Conservation (phyloP, 2,888 invertebrate genomes). For the Dromius quadrimaculatus region DNA sequence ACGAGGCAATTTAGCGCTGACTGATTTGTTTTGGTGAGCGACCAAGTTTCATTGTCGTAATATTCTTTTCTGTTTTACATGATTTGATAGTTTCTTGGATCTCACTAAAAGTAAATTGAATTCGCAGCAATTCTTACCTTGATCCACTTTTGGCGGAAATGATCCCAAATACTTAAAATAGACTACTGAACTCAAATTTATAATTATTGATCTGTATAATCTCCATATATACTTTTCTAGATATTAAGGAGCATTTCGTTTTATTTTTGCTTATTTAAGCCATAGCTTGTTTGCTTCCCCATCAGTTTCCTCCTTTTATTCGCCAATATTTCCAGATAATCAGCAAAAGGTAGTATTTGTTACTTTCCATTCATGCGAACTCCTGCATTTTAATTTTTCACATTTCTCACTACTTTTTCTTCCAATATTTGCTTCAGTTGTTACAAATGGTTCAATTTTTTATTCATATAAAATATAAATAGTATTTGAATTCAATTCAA, state of each 20-base stretch:
- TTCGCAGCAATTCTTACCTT: no score
- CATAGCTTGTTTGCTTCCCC: neutral
- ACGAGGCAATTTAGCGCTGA: constrained; percentile 1
- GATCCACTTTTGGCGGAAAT: no score
- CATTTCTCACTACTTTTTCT: neutral
- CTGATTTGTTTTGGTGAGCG: constrained; percentile 1
- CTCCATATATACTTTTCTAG: no score
- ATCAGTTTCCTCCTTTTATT: neutral
- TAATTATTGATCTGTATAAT: no score
- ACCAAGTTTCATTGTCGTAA: neutral
- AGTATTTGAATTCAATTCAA: no score
- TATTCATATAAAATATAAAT: no score
- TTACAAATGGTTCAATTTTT: no score
- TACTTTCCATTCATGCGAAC: neutral
- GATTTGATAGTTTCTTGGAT: neutral
- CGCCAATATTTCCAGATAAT: neutral
- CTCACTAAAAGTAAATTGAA: no score
- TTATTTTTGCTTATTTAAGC: neutral
- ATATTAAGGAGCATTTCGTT: neutral
- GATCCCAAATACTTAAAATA: no score
- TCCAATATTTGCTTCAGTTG: no score
- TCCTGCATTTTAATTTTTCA: neutral
- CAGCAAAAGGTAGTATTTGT: neutral
- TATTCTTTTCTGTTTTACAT: neutral
- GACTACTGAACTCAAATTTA: no score